Conservation (phyloP, 2,797 vertebrate genomes). For the Myripristis murdjan region DNA sequence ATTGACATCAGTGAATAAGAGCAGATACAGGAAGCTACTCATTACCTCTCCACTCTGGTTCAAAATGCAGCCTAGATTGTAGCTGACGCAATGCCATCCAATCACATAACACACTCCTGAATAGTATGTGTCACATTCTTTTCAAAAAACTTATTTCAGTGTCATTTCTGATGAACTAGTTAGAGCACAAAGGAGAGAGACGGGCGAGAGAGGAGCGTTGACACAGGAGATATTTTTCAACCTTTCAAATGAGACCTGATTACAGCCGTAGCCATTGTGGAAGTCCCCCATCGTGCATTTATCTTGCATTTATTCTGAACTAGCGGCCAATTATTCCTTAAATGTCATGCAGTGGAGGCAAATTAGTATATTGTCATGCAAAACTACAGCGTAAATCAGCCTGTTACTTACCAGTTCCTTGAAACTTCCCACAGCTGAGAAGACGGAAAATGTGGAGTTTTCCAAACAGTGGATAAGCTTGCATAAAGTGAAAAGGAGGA, state of each 20-base stretch:
- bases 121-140: constrained; percentile 28
- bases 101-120: neutral
- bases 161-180: constrained; percentile 27
- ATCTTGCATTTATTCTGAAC: constrained; percentile 14
- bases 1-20: neutral
- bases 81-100: neutral
- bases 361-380: neutral
- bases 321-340: constrained; percentile 23
- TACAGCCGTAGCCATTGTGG: constrained; percentile 1
- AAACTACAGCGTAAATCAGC: constrained; percentile 4
- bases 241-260: constrained; percentile 20
- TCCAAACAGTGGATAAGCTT: neutral
- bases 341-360: constrained; percentile 7
- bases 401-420: neutral
- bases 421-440: constrained; percentile 23
- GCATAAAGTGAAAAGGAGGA: neutral
- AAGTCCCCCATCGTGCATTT: constrained; percentile 8
- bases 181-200: neutral
- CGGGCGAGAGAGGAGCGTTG: constrained; percentile 2
- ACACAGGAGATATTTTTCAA: constrained; percentile 9
- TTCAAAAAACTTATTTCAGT: constrained; percentile 21
- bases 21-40: neutral
- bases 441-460: constrained; percentile 10
- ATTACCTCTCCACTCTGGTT: constrained; percentile 6
- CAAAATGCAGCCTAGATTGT: constrained; percentile 25